Evolutionary conservation across 2,113 vertebrate species (phyloP).

Genomic region (Lates calcarifer): DNA sequence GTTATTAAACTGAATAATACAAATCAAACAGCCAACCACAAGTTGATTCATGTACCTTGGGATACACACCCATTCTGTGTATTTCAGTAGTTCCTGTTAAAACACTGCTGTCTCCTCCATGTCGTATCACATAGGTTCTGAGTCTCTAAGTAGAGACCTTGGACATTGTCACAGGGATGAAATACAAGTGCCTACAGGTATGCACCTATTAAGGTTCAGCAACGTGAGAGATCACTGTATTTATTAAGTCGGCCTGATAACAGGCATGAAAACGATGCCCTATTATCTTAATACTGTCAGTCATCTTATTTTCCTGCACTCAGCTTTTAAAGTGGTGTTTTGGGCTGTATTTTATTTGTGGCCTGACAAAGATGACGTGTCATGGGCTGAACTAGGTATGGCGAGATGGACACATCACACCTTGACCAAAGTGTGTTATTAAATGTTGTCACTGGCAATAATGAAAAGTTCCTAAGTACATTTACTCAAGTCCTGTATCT

Average conservation of each 20-base stretch:
- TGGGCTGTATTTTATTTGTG: conserved; percentile 3
- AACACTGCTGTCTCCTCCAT: conserved; percentile 34
- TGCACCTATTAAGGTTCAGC: conserved; percentile 34
- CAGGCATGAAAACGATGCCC: conserved; percentile 50
- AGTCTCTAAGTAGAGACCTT: conserved; percentile 52
- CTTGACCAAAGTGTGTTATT: neutral
- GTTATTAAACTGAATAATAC: conserved; percentile 38
- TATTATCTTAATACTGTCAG: conserved; percentile 44
- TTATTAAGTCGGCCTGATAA: conserved; percentile 58
- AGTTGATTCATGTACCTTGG: conserved; percentile 16
- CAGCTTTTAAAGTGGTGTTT: conserved; percentile 36
- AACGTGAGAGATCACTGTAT: conserved; percentile 22
- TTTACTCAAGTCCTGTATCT: neutral
- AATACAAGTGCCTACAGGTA: conserved; percentile 56
- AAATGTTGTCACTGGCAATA: neutral
- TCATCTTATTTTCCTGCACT: conserved; percentile 32
- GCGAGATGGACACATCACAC: neutral
- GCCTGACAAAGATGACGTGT: neutral
- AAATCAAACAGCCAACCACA: conserved; percentile 47
- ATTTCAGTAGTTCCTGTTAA: conserved; percentile 13
- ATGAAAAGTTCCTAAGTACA: neutral
- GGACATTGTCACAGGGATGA: conserved; percentile 39
- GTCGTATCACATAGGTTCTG: conserved; percentile 43
- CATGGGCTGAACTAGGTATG: neutral
- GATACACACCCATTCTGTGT: conserved; percentile 37